Evolutionary conservation across 2,888 invertebrate genomes (phyloP).

Genomic region (Andrena camellia): DNA sequence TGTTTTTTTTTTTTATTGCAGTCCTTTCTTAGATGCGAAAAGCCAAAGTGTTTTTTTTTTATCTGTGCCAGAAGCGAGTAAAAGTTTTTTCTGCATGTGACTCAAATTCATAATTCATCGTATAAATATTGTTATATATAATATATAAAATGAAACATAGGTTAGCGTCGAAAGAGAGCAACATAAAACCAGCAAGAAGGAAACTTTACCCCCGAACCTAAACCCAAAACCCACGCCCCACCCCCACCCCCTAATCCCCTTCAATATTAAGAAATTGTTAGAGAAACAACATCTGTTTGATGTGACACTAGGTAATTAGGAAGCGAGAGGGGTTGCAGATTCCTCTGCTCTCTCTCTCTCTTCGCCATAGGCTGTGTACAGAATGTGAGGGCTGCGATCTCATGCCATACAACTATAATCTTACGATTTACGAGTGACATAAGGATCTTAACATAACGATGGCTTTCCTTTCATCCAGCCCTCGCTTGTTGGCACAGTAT

Average conservation of each 20-base stretch:
- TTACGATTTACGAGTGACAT: slow-evolving; percentile 26
- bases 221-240: too few species aligned
- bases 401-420: slow-evolving; percentile 51
- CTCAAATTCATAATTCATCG: slow-evolving; percentile 84
- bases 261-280: slow-evolving; percentile 62
- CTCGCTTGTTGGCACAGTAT: slow-evolving; percentile 68
- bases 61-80: slow-evolving; percentile 85
- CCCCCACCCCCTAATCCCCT: neutral
- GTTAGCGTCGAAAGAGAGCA: slow-evolving; percentile 76
- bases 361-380: slow-evolving; percentile 66
- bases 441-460: slow-evolving; percentile 37
- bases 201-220: slow-evolving; percentile 43
- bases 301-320: slow-evolving; percentile 83
- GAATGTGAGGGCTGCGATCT: slow-evolving; percentile 68
- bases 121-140: slow-evolving; percentile 88
- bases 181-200: slow-evolving; percentile 65
- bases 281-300: slow-evolving; percentile 81
- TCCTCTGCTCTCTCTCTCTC: slow-evolving; percentile 70
- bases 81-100: slow-evolving; percentile 84
- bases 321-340: slow-evolving; percentile 73
- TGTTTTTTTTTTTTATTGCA: slow-evolving; percentile 77
- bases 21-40: slow-evolving; percentile 85
- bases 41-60: slow-evolving; percentile 86
- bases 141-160: slow-evolving; percentile 85
- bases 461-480: slow-evolving; percentile 64